phyloP scores from a whole-genome alignment of 2,888 invertebrate genomes.

The Muscina levida region DNA sequence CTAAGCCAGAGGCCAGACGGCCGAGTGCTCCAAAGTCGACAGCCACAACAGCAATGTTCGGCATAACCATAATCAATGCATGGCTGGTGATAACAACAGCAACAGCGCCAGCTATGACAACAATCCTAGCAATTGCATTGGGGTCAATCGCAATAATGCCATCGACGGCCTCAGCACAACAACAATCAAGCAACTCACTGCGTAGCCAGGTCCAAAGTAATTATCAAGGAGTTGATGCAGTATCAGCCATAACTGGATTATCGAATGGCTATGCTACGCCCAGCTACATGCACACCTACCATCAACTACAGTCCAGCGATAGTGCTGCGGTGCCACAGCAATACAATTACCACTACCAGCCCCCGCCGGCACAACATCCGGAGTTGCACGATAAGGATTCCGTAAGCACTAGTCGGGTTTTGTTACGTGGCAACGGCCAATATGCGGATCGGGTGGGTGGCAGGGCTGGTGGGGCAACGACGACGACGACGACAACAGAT shows the following conservation, averaged over 20 bases:
- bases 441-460: slow-evolving; percentile 23
- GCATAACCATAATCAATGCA: slow-evolving; percentile 55
- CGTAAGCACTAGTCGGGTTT: neutral
- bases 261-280: slow-evolving; percentile 43
- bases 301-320: slow-evolving; percentile 13
- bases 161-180: neutral
- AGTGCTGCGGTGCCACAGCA: slow-evolving; percentile 41
- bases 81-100: slow-evolving; percentile 34
- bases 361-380: slow-evolving; percentile 10
- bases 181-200: neutral
- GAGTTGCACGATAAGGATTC: slow-evolving; percentile 13
- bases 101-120: too few species aligned
- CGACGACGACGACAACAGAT: neutral
- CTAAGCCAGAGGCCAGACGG: slow-evolving; percentile 59
- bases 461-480: neutral
- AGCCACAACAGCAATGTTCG: neutral
- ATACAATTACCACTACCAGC: neutral
- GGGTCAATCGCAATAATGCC: slow-evolving; percentile 39
- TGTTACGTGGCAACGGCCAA: slow-evolving; percentile 17
- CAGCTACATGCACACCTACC: slow-evolving; percentile 49
- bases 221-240: slow-evolving; percentile 51
- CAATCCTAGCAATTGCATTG: slow-evolving; percentile 33
- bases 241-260: slow-evolving; percentile 58
- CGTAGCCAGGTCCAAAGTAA: slow-evolving; percentile 14
- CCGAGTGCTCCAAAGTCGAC: slow-evolving; percentile 33